These are phyloP conservation scores for Ctenopoma multispine DNA, from an alignment of 2,797 vertebrate species.

Conservation along the genomic window DNA sequence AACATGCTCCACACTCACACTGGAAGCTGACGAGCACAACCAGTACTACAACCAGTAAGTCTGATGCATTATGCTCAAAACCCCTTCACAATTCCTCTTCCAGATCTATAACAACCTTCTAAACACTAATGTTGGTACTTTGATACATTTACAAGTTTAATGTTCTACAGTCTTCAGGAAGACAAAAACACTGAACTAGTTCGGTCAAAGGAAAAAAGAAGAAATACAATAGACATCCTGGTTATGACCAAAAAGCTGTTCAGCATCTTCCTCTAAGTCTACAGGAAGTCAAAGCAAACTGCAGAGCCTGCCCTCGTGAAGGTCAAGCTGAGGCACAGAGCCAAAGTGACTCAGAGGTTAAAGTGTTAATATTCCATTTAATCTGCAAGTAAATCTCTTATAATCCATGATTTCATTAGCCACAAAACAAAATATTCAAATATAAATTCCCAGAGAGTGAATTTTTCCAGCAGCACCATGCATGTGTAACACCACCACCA, in stretches of 20 bases:
- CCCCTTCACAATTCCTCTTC: background rate
- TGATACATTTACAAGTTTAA: background rate
- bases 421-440: background rate
- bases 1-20: slow-evolving; percentile 2
- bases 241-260: background rate
- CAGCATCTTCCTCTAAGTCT: slow-evolving; percentile 1
- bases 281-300: slow-evolving; percentile 40
- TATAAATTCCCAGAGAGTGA: background rate
- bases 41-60: background rate
- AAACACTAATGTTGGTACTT: background rate
- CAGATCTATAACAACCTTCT: slow-evolving; percentile 3
- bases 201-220: slow-evolving; percentile 2
- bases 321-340: slow-evolving; percentile 5
- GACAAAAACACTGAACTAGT: slow-evolving; percentile 9
- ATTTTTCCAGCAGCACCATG: background rate
- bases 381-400: background rate
- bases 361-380: background rate
- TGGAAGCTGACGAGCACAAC: slow-evolving; percentile 7
- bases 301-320: slow-evolving; percentile 13
- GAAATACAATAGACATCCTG: slow-evolving; percentile 7
- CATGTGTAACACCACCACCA: background rate
- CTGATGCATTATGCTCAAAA: background rate
- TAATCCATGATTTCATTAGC: background rate
- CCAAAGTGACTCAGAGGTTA: background rate
- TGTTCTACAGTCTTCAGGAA: background rate